Evolutionary conservation across 2,797 vertebrate species (phyloP).

Genomic region (Vireo griseus): DNA sequence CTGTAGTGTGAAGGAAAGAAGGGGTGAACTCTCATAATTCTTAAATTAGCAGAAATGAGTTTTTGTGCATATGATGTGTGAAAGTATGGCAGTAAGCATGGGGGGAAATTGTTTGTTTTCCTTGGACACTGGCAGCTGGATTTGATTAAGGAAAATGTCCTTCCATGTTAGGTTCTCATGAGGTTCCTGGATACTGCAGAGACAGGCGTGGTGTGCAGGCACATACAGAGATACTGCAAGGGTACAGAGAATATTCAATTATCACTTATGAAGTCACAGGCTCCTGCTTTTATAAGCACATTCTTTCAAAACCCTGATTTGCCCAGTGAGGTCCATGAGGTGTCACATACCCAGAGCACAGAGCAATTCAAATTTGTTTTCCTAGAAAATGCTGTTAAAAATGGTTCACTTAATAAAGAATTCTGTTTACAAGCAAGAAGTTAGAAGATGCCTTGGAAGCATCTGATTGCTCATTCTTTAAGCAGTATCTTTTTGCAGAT

Average conservation of each 20-base stretch:
- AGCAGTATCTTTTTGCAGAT: not conserved
- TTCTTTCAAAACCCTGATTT: not conserved
- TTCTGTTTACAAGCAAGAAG: not conserved
- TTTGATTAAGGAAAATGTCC: not conserved
- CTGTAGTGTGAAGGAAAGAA: constrained; percentile 30
- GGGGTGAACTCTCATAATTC: constrained; percentile 39
- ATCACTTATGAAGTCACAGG: not conserved
- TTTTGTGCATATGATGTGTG: not conserved
- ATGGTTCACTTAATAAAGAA: not conserved
- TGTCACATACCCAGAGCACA: not conserved
- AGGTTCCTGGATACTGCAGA: not conserved
- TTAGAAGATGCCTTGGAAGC: not conserved
- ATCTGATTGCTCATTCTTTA: not conserved
- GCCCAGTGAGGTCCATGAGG: not conserved
- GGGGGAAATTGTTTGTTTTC: constrained; percentile 3
- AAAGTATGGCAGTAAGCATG: not conserved
- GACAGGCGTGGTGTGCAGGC: not conserved
- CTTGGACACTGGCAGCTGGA: not conserved
- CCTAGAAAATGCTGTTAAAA: not conserved
- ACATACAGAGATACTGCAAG: not conserved
- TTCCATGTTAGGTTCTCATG: not conserved
- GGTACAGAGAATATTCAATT: not conserved
- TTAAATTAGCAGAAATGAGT: not conserved
- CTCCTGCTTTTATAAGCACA: not conserved
- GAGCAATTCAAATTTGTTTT: not conserved